Conservation (phyloP, 2,888 invertebrate genomes). For the Augochlorella aurata region DNA sequence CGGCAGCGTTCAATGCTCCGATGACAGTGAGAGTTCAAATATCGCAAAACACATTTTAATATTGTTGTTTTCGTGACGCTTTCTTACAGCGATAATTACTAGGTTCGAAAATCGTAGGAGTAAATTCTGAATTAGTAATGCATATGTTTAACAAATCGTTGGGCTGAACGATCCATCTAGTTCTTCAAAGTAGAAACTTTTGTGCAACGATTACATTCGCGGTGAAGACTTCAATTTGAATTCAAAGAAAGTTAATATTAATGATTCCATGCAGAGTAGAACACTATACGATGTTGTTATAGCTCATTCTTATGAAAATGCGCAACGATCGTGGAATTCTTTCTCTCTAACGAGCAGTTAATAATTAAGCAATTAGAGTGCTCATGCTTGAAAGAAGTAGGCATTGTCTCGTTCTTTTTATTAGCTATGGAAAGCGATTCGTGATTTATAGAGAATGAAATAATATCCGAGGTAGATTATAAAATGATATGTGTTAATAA, state of each 20-base stretch:
- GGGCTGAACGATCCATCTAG: not conserved
- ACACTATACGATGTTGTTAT: not conserved
- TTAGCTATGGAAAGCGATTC: not conserved
- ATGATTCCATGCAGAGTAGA: not conserved
- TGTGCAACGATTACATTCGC: not conserved
- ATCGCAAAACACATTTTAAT: not conserved
- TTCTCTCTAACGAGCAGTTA: not conserved
- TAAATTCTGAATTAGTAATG: not conserved
- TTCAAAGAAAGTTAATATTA: slow-evolving; percentile 1
- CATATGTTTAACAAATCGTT: not conserved
- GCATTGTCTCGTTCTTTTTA: not conserved
- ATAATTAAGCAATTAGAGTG: not conserved
- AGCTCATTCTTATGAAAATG: not conserved
- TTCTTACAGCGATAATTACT: not conserved
- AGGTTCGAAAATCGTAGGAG: not conserved
- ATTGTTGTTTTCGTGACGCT: not conserved
- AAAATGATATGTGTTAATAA: not conserved
- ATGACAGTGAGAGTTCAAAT: not conserved
- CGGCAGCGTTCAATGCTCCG: not conserved
- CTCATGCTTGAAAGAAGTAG: not conserved
- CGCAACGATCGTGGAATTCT: not conserved
- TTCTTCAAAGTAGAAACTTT: not conserved
- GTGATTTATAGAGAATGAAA: not conserved
- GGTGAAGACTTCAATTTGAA: not conserved
- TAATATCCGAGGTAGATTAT: not conserved